Evolutionary conservation across 2,113 vertebrate genomes (phyloP).

Genomic region (Myanophis thanlyinensis): DNA sequence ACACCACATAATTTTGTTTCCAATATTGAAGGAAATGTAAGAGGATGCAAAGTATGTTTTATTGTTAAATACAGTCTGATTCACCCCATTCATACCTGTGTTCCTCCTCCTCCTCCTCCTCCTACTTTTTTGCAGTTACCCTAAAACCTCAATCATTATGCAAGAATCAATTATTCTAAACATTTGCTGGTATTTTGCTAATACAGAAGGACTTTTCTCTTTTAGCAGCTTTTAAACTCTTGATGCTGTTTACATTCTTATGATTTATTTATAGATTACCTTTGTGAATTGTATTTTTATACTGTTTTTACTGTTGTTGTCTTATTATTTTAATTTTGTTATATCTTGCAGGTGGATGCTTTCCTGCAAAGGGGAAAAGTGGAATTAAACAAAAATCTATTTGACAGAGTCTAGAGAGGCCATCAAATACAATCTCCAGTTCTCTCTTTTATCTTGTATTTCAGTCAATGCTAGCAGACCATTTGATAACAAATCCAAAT

Average conservation of each 20-base stretch:
- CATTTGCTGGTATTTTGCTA: neutral
- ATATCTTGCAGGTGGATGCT: neutral
- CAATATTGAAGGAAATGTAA: neutral
- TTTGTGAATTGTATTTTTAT: neutral
- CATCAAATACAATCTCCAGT: neutral
- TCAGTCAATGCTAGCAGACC: neutral
- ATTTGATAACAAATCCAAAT: neutral
- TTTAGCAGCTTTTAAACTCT: neutral
- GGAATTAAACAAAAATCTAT: neutral
- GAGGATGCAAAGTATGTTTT: neutral
- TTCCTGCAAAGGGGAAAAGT: neutral
- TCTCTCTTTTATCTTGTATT: neutral
- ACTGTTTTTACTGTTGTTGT: neutral
- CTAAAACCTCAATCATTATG: neutral
- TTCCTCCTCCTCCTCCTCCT: neutral
- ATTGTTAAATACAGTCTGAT: neutral
- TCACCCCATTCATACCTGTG: neutral
- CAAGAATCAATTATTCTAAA: neutral
- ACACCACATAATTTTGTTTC: neutral
- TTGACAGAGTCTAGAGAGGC: neutral
- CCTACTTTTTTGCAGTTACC: neutral
- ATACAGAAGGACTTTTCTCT: neutral
- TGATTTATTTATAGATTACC: neutral
- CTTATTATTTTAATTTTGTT: neutral
- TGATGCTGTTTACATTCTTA: neutral